phyloP scores from a whole-genome alignment of 2,888 invertebrate species.

The Chaitophorus viminalis region DNA sequence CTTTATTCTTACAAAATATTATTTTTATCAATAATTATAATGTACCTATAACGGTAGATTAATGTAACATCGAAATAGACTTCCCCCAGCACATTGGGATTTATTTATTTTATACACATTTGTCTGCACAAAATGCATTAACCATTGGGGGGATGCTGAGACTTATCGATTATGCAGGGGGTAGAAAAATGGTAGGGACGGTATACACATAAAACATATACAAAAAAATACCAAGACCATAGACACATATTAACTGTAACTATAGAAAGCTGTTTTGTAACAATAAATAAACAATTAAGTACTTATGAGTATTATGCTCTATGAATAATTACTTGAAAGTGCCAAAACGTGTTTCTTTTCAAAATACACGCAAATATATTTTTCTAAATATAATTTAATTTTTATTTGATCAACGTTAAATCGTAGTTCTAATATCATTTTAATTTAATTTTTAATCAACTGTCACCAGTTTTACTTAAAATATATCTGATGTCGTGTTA shows the following conservation, averaged over 20 bases:
- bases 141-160: slow-evolving; percentile 47
- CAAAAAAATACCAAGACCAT: not conserved
- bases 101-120: slow-evolving; percentile 36
- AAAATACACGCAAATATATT: not conserved
- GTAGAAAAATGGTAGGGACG: slow-evolving; percentile 17
- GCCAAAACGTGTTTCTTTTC: not conserved
- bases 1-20: not conserved
- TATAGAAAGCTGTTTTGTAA: not conserved
- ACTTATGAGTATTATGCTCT: no score
- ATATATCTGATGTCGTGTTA: no score
- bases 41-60: no score
- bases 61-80: slow-evolving; percentile 12
- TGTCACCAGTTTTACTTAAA: no score
- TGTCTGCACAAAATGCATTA: slow-evolving; percentile 42
- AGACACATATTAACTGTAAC: not conserved
- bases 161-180: slow-evolving; percentile 53
- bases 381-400: no score
- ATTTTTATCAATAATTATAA: not conserved
- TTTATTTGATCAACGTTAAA: no score
- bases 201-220: not conserved
- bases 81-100: not conserved
- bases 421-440: not conserved
- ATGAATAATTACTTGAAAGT: no score
- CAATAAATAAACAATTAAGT: no score
- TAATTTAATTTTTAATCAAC: not conserved